Evolutionary conservation across 1,140 invertebrate genomes (phyloP).

Genomic region (Babylonia areolata): DNA sequence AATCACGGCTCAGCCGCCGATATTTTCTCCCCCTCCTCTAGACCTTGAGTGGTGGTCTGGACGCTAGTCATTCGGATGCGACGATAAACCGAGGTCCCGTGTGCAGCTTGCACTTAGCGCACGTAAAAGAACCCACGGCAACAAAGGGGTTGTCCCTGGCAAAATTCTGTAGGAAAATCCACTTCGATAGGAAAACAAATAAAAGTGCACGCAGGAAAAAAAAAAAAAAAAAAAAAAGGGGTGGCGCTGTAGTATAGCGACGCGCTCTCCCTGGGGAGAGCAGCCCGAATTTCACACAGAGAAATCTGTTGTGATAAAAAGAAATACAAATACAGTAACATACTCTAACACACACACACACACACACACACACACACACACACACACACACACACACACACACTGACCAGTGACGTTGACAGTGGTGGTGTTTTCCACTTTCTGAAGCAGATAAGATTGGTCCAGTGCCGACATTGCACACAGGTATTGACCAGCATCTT

Average conservation of each 20-base stretch:
- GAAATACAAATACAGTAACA: not conserved
- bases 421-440: not conserved
- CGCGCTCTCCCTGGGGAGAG: too few species aligned
- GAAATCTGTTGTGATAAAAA: too few species aligned
- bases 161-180: not conserved
- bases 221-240: not conserved
- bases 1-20: too few species aligned
- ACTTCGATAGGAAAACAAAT: not conserved
- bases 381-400: conserved; percentile 19
- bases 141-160: too few species aligned
- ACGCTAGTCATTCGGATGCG: too few species aligned
- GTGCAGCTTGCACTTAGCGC: too few species aligned
- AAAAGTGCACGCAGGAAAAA: not conserved
- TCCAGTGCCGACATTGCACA: not conserved
- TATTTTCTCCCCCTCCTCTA: too few species aligned
- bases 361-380: conserved; percentile 5
- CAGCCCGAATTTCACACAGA: too few species aligned
- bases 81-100: too few species aligned
- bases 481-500: not conserved
- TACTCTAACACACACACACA: conserved; percentile 1
- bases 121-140: too few species aligned
- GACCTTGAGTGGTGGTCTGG: too few species aligned
- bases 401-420: not conserved
- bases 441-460: not conserved
- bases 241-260: too few species aligned